Evolutionary conservation across 2,888 invertebrate genomes (phyloP).

Genomic region (Drosophila meridionalis): DNA sequence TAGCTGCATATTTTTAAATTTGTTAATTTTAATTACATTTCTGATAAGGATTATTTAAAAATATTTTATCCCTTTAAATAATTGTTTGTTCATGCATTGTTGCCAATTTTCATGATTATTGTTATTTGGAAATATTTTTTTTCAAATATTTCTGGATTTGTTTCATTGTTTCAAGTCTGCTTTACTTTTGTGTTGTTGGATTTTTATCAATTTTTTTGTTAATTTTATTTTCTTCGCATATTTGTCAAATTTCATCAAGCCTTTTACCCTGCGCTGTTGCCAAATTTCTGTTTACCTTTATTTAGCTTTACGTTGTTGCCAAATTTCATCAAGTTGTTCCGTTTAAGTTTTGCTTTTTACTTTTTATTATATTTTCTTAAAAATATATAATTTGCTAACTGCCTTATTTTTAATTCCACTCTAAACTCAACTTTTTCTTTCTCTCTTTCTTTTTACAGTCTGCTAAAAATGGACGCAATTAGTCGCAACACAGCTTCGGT

Average conservation of each 20-base stretch:
- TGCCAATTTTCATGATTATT: neutral
- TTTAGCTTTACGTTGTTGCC: constrained; percentile 20
- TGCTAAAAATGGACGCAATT: constrained; percentile 85
- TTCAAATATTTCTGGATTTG: neutral
- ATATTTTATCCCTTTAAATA: too few species aligned
- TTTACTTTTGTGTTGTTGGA: constrained; percentile 10
- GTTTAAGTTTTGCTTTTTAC: neutral
- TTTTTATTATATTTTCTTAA: neutral
- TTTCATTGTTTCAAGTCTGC: neutral
- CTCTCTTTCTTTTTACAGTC: constrained; percentile 64
- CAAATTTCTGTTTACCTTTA: neutral
- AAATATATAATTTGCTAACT: neutral
- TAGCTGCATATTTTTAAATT: too few species aligned
- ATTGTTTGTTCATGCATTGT: neutral
- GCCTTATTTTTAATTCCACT: neutral
- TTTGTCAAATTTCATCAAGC: neutral
- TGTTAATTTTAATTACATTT: too few species aligned
- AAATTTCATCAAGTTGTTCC: neutral
- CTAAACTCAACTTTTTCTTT: neutral
- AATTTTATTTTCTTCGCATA: neutral
- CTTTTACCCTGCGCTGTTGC: too few species aligned
- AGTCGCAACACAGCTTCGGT: constrained; percentile 86
- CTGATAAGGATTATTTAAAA: too few species aligned
- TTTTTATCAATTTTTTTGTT: constrained; percentile 1
- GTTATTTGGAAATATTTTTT: neutral